Conservation (phyloP, 2,113 vertebrate genomes). For the Lasiurus borealis region DNA sequence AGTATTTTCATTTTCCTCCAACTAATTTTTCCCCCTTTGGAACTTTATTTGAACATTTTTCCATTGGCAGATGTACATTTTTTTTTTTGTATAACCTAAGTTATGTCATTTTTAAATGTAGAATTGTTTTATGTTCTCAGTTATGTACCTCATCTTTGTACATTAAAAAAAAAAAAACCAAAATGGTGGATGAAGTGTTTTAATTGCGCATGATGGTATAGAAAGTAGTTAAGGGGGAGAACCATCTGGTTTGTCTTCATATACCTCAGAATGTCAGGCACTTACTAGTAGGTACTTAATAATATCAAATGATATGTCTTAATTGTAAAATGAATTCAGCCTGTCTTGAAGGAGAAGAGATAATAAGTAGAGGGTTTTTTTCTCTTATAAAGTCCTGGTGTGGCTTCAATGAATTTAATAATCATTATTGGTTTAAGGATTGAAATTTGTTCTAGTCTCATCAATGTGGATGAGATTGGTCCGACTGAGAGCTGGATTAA, state of each 20-base stretch:
- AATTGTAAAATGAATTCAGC: constrained; percentile 28
- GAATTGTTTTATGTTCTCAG: constrained; percentile 71
- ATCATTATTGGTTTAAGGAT: neutral
- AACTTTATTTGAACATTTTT: constrained; percentile 74
- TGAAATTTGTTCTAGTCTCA: constrained; percentile 23
- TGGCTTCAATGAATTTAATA: constrained; percentile 38
- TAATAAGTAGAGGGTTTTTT: constrained; percentile 43
- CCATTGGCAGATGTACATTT: constrained; percentile 71
- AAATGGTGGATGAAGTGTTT: constrained; percentile 86
- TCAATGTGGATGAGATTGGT: neutral
- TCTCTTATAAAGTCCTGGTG: constrained; percentile 34
- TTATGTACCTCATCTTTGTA: constrained; percentile 71
- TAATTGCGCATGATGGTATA: constrained; percentile 70
- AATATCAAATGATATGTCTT: constrained; percentile 10
- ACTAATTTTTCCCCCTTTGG: constrained; percentile 70
- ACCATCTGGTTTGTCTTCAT: constrained; percentile 53
- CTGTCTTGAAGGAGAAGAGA: constrained; percentile 11
- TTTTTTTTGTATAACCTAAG: constrained; percentile 72
- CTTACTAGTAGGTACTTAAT: constrained; percentile 48
- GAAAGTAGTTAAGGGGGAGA: constrained; percentile 41
- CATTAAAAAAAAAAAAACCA: constrained; percentile 85
- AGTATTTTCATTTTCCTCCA: constrained; percentile 10
- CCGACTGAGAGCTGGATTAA: constrained; percentile 33
- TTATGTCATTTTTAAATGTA: constrained; percentile 80
- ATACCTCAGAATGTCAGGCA: constrained; percentile 53